Evolutionary conservation across 2,113 vertebrate genomes (phyloP).

Genomic region (Pontoporia blainvillei): DNA sequence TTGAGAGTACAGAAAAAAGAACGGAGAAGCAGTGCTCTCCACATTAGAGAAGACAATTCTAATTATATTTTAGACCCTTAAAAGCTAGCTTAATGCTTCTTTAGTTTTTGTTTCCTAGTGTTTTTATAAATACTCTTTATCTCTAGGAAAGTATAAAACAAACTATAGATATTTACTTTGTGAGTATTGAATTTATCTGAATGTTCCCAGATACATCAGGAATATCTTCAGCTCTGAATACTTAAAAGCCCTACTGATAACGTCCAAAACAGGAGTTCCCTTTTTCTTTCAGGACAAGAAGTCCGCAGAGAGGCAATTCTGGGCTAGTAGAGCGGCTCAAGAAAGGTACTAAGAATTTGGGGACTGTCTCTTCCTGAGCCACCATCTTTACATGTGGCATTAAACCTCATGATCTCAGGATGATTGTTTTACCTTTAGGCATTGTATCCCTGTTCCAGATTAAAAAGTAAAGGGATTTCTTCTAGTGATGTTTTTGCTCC

Average conservation of each 20-base stretch:
- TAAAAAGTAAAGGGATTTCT: background rate
- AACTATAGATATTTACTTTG: background rate
- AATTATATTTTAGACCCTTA: background rate
- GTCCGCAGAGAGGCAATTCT: background rate
- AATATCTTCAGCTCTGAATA: background rate
- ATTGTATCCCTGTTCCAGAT: background rate
- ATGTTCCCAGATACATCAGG: background rate
- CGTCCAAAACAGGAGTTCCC: background rate
- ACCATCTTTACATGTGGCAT: background rate
- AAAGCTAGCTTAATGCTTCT: background rate
- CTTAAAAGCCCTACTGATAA: background rate
- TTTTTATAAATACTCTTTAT: background rate
- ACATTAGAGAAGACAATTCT: background rate
- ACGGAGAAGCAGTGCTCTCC: too few species aligned
- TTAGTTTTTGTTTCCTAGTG: background rate
- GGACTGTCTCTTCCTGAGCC: background rate
- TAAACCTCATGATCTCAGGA: background rate
- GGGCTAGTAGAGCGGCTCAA: background rate
- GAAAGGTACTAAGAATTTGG: background rate
- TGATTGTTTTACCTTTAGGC: background rate
- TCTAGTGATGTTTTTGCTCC: background rate
- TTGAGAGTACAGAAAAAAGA: background rate
- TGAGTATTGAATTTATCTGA: background rate
- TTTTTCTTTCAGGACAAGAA: background rate
- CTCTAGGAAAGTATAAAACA: background rate